Conservation (phyloP, 1,140 invertebrate genomes). For the Lepeophtheirus salmonis region DNA sequence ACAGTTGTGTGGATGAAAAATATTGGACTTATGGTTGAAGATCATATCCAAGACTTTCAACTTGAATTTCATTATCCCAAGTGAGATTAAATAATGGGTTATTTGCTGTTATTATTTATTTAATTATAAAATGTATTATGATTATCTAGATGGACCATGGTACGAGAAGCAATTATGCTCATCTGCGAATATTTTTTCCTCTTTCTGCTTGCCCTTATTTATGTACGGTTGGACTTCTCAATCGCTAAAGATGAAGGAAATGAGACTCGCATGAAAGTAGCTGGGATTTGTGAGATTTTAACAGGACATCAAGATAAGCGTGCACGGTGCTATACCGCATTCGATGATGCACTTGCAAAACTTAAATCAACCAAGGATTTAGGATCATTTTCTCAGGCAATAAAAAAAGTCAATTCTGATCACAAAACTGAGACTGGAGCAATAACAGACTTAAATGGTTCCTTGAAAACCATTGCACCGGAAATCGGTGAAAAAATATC, state of each 20-base stretch:
- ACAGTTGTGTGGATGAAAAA: slow-evolving; percentile 1
- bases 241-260: slow-evolving; percentile 42
- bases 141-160: slow-evolving; percentile 37
- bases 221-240: slow-evolving; percentile 86
- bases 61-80: slow-evolving; percentile 26
- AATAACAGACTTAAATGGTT: slow-evolving; percentile 37
- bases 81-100: slow-evolving; percentile 14
- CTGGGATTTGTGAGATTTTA: slow-evolving; percentile 33
- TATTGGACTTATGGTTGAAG: slow-evolving; percentile 36
- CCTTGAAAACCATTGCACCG: slow-evolving; percentile 40
- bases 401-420: slow-evolving; percentile 42
- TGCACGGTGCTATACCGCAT: slow-evolving; percentile 38
- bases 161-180: slow-evolving; percentile 80
- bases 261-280: slow-evolving; percentile 24
- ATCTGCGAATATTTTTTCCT: slow-evolving; percentile 69
- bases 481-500: slow-evolving; percentile 42
- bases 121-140: no score
- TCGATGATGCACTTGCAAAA: slow-evolving; percentile 42
- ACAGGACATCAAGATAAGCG: slow-evolving; percentile 40
- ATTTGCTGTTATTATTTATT: no score
- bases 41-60: slow-evolving; percentile 76
- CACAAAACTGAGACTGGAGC: slow-evolving; percentile 40
- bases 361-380: slow-evolving; percentile 44
- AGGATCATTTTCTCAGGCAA: slow-evolving; percentile 27
- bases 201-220: slow-evolving; percentile 74